Base-by-base conservation (phyloP, 2,113 vertebrate species). In the Theristicus caerulescens region DNA sequence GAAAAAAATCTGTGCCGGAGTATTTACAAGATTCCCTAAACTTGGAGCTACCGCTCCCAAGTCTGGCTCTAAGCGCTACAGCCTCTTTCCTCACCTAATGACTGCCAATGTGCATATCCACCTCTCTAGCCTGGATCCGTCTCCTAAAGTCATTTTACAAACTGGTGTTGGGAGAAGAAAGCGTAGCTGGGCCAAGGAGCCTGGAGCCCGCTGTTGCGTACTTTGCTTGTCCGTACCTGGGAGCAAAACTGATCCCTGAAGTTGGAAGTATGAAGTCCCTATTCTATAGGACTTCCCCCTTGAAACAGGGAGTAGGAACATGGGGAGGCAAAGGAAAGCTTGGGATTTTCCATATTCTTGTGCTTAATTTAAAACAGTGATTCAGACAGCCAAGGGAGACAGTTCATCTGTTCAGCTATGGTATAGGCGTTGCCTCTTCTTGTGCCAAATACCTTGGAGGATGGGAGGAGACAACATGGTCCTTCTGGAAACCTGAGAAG, bases 291-390 rank as follows among this genome's bases (percentile, higher is more conserved):
- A 84, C 70, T 83, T 84, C 10, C 22, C 46, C 18, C 42, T 82
- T 70, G 54, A 82, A 94, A 64, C 4, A 15, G 38, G 51, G 77
- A 51, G 51, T 29, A 44, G 67, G 62, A 94, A n/a, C 81, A 71
- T 3, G 9, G 67, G 40, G 29, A 85, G 62, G 70, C 32, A 36
- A 44, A 83, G 89, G 84, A 93, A 85, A 90, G 27, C 62, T 80
- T 80, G 94, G 81, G 93, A 54, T 89, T 97, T 97, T 95, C 94
- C 93, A 40, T 95, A 3, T 64, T 82, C 77, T 83, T 71, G 10
- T 90, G 66, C 54, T 87, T 88, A 88, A 95, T 83, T 91, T 91
- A 90, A 85, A 74, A 4, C 9, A 13, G 52, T 82, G 89, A 80
- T 95, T 96, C 84, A 90, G 66, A 24, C 77, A 89, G 70, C 62